These are phyloP conservation scores for Drosophila ironensis DNA, from an alignment of 1,140 invertebrate species.

Conservation along the genomic window DNA sequence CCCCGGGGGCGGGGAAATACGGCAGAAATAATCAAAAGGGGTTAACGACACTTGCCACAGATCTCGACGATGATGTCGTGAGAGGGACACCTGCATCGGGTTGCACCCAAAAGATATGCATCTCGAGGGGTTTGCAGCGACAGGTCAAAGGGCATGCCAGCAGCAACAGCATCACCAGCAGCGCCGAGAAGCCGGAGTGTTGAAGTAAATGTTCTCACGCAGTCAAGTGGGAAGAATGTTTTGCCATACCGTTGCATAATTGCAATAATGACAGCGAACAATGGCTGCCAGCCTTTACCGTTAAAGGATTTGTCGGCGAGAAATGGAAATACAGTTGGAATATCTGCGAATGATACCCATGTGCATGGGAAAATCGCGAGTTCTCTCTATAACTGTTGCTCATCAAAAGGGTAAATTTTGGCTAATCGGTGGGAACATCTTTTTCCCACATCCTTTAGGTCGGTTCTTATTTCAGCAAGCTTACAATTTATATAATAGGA, in stretches of 20 bases:
- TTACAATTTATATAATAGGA: neutral
- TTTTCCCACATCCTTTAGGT: neutral
- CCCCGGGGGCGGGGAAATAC: neutral
- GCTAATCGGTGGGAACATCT: slow-evolving; percentile 16
- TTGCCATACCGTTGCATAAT: slow-evolving; percentile 67
- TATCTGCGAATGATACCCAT: slow-evolving; percentile 37
- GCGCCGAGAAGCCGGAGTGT: slow-evolving; percentile 21
- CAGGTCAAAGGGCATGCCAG: slow-evolving; percentile 38
- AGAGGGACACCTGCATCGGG: slow-evolving; percentile 41
- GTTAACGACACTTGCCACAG: slow-evolving; percentile 56
- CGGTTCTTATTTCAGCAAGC: no score
- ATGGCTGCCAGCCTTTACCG: slow-evolving; percentile 35
- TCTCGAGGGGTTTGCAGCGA: slow-evolving; percentile 31
- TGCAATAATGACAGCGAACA: slow-evolving; percentile 37
- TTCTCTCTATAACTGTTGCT: slow-evolving; percentile 29
- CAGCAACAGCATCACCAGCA: neutral
- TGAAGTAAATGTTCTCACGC: slow-evolving; percentile 54
- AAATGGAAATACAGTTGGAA: slow-evolving; percentile 37
- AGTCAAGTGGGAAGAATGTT: slow-evolving; percentile 53
- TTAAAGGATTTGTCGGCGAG: slow-evolving; percentile 46
- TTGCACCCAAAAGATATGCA: slow-evolving; percentile 28
- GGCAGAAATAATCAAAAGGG: slow-evolving; percentile 28
- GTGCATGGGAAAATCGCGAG: slow-evolving; percentile 18
- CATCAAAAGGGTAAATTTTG: neutral
- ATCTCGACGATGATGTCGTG: slow-evolving; percentile 28